Percentiles rank a stretch among this genome's conserved stretches.
These are phyloP conservation scores for Trachelus tabidus DNA, from an alignment of 2,888 invertebrate genomes.

Conservation along the genomic window DNA sequence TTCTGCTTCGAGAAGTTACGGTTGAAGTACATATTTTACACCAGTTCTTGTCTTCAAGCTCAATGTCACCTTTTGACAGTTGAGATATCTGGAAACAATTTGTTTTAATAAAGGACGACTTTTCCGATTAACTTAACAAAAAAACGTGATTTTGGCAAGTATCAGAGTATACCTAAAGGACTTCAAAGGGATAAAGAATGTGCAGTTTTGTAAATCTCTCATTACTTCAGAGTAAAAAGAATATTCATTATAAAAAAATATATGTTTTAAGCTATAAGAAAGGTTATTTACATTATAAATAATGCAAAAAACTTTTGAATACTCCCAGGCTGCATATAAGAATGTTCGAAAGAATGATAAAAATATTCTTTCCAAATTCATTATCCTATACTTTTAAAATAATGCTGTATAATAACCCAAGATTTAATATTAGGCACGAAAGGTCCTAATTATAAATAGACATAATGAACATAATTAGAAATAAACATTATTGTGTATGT, in stretches of 20 bases:
- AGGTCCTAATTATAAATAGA: background rate
- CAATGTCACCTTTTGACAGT: conserved; percentile 19
- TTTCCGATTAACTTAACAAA: background rate
- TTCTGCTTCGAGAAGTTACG: conserved; percentile 5
- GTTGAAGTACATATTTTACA: conserved; percentile 11
- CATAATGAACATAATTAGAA: background rate
- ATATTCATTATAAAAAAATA: background rate
- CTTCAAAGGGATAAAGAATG: background rate
- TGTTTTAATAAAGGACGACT: conserved; percentile 10
- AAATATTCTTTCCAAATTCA: background rate
- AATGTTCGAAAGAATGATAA: background rate
- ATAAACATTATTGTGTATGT: background rate
- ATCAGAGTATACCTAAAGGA: background rate
- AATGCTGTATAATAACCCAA: background rate
- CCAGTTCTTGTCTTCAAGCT: conserved; percentile 19
- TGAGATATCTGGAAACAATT: conserved; percentile 21
- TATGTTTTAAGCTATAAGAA: background rate
- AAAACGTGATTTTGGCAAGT: background rate
- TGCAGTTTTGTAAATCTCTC: background rate
- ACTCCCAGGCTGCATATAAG: background rate
- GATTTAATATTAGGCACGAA: background rate
- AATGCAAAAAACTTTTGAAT: background rate
- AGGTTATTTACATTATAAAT: background rate
- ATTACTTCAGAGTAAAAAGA: background rate
- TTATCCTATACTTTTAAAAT: background rate